phyloP scores from a whole-genome alignment of 2,113 vertebrate genomes.

The Heterocephalus glaber region DNA sequence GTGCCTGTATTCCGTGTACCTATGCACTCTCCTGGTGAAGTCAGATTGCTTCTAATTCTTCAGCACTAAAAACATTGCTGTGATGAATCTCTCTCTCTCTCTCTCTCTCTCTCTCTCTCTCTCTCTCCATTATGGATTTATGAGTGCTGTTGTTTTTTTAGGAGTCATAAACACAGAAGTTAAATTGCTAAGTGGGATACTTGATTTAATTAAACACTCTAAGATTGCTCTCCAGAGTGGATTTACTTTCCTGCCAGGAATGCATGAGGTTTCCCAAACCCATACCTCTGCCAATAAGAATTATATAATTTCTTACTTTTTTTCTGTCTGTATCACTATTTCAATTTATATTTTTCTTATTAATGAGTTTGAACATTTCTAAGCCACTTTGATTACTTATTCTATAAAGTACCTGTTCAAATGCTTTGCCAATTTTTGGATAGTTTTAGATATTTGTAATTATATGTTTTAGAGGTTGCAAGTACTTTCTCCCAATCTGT shows the following conservation, averaged over 20 bases:
- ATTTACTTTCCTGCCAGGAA: not conserved
- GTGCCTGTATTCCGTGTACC: not conserved
- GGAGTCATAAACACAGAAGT: not conserved
- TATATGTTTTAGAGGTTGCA: not conserved
- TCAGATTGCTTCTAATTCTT: not conserved
- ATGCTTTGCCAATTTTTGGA: not conserved
- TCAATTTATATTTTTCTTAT: not conserved
- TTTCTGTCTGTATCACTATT: not conserved
- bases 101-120: not conserved
- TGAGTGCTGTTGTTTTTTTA: not conserved
- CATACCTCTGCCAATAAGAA: not conserved
- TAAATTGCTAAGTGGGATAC: not conserved
- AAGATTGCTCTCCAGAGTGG: not conserved
- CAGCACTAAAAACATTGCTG: not conserved
- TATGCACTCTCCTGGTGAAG: not conserved
- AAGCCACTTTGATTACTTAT: not conserved
- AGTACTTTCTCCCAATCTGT: not conserved
- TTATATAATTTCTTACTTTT: not conserved
- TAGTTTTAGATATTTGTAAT: not conserved
- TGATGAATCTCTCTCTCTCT: not conserved
- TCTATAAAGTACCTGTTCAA: not conserved
- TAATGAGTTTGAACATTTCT: conserved; percentile 7
- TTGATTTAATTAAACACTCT: not conserved
- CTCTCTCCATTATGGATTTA: not conserved
- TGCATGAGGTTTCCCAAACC: not conserved